Evolutionary conservation across 2,888 invertebrate species (phyloP), one percentile per base, ranked within the genome.

Genomic region (Xylota sylvarum): DNA sequence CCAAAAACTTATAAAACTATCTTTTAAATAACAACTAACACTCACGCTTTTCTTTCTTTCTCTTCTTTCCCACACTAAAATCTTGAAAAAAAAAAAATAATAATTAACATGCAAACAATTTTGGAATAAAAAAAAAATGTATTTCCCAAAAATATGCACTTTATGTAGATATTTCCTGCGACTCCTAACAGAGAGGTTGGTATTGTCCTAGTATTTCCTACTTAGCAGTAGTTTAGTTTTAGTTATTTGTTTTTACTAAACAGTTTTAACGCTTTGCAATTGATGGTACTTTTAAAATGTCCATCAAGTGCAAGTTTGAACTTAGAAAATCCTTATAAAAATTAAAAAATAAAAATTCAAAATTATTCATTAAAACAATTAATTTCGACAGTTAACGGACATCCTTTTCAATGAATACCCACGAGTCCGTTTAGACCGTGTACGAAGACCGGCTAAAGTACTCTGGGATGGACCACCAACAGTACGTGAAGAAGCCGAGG

Each of bases 381-480:
- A 12, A 48, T 65, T 12, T 43, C 64, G 23, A 37, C 80, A 93
- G 93, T 88, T 92, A 76, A 91, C 92, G 37, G 93, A 93, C 89
- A 91, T 92, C 12, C 89, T 92, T 65, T 93, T 92, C 85, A 92
- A 92, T 88, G 92, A 93, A 88, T 92, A 95, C 88, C 95, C 95
- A 27, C 94, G 95, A 2, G 94, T 95, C 3, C 94, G 96, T 37
- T 92, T 96, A 88, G 96, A 96, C 90, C 95, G 95, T 0, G 94
- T 95, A 0, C 94, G 95, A 58, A 94, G 94, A 84, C 91, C 92
- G 2, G 90, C 89, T 12, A 92, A 91, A 88, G 90, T 90, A 0
- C 94, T 95, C 90, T 93, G 94, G 90, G 93, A 93, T 86, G 94
- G 94, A 2, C 94, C 94, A 37, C 94, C 95, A 14, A 94, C 94